Percentiles rank a stretch among this genome's conserved stretches.
Conservation (phyloP, 2,797 vertebrate species). For the Acipenser oxyrinchus region DNA sequence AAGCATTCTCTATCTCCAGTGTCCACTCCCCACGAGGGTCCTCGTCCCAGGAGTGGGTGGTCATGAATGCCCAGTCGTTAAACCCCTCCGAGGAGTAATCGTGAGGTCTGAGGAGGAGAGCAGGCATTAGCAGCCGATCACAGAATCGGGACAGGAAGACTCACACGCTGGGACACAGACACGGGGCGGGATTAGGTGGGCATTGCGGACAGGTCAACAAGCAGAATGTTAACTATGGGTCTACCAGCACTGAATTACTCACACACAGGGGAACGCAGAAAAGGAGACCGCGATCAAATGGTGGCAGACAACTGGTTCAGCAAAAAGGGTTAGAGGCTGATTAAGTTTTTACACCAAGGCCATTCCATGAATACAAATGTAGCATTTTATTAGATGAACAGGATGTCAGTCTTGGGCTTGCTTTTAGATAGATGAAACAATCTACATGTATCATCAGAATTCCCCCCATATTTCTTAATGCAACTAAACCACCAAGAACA, state of each 20-base stretch:
- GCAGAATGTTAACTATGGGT: no score
- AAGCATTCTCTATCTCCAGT: constrained; percentile 81
- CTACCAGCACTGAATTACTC: no score
- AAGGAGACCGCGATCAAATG: neutral
- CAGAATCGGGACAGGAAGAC: neutral
- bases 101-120: constrained; percentile 60
- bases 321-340: neutral
- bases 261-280: neutral
- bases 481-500: neutral
- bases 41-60: constrained; percentile 90
- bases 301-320: neutral
- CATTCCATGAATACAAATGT: no score
- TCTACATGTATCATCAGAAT: neutral
- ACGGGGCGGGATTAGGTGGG: neutral
- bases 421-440: neutral
- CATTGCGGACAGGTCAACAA: neutral
- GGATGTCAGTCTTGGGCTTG: neutral
- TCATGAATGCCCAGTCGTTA: constrained; percentile 96
- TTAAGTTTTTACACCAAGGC: neutral
- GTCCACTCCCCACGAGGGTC: constrained; percentile 85
- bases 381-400: neutral
- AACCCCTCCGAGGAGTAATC: constrained; percentile 90
- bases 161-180: neutral
- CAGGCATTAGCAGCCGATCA: neutral
- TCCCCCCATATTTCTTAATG: neutral